phyloP scores from a whole-genome alignment of 2,888 invertebrate species.

The Prionchulus punctatus region DNA sequence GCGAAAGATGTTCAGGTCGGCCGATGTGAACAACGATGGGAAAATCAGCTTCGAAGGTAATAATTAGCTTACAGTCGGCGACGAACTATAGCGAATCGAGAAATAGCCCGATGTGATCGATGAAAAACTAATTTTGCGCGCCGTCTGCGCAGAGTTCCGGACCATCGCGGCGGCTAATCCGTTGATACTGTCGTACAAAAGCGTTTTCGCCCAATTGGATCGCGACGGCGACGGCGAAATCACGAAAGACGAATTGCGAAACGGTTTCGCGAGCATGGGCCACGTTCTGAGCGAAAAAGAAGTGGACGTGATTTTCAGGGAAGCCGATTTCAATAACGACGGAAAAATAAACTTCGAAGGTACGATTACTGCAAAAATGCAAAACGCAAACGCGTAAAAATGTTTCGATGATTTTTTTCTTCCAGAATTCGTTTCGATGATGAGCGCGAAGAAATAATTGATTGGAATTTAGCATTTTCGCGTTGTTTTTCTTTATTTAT shows the following conservation, averaged over 20 bases:
- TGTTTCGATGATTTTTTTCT: no score
- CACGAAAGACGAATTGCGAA: constrained; percentile 16
- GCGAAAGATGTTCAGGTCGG: constrained; percentile 28
- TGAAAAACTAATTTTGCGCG: no score
- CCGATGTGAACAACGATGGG: constrained; percentile 28
- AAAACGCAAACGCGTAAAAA: no score
- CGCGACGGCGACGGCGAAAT: constrained; percentile 30
- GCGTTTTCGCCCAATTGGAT: constrained; percentile 30
- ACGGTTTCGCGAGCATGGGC: constrained; percentile 24
- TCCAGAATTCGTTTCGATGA: no score
- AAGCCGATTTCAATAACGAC: constrained; percentile 35
- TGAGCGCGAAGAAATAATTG: no score
- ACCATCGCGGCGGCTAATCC: constrained; percentile 28
- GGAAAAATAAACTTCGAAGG: constrained; percentile 29
- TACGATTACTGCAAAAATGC: no score
- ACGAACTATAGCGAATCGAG: no score
- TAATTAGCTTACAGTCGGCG: no score
- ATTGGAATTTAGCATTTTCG: no score
- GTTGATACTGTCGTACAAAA: constrained; percentile 26
- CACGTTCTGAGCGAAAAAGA: constrained; percentile 30
- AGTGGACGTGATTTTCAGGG: constrained; percentile 34
- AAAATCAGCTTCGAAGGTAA: constrained; percentile 27
- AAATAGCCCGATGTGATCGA: no score
- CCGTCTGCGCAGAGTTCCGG: constrained; percentile 28
- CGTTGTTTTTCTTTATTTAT: no score